These are phyloP conservation scores for Pseudochirops cupreus DNA, from an alignment of 2,797 vertebrate genomes.

Conservation along the genomic window DNA sequence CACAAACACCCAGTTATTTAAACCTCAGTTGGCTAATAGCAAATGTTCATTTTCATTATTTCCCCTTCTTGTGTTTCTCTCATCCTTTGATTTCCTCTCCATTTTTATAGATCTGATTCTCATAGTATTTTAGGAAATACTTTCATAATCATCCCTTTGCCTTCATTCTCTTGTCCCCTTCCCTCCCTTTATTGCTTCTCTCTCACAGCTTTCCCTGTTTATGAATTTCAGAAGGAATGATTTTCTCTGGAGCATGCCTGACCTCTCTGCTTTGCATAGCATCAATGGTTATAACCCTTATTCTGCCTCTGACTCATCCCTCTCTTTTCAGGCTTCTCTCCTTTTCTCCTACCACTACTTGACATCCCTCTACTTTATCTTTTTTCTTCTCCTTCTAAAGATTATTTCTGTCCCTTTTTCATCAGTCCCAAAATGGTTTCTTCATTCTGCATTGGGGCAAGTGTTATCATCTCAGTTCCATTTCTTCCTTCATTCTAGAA, in stretches of 20 bases:
- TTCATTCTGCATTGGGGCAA: not conserved
- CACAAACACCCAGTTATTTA: not conserved
- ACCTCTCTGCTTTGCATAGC: not conserved
- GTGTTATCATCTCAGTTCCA: not conserved
- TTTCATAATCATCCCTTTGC: not conserved
- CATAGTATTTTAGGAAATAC: not conserved
- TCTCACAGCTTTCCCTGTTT: not conserved
- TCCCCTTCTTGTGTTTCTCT: not conserved
- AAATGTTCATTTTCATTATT: not conserved
- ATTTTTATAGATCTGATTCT: not conserved
- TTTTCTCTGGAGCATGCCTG: not conserved
- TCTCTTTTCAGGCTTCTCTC: constrained; percentile 6
- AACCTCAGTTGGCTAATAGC: not conserved
- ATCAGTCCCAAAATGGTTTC: not conserved
- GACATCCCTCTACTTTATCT: not conserved
- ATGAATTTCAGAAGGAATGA: not conserved
- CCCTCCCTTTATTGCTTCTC: not conserved
- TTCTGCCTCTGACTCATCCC: not conserved
- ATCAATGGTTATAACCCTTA: not conserved
- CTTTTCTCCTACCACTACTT: not conserved
- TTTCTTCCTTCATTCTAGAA: not conserved
- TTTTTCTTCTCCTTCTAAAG: not conserved
- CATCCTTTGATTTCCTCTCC: not conserved
- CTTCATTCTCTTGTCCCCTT: not conserved
- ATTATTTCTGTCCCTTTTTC: not conserved